Base-by-base conservation (phyloP, 1,140 invertebrate genomes). In the Drosophila ambigua region DNA sequence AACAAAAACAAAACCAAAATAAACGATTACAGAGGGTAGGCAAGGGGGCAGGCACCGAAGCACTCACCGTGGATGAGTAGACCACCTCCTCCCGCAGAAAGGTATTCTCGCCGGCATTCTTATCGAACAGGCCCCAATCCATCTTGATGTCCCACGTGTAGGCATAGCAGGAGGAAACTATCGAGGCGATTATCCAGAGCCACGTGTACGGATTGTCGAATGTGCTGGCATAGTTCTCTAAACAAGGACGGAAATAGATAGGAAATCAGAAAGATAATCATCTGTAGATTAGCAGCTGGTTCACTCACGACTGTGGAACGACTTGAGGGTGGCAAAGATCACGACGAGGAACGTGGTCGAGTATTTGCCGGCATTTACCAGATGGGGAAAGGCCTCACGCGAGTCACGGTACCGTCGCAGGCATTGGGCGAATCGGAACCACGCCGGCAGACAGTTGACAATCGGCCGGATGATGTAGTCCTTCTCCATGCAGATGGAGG, bases 101-200 rank as follows among this genome's bases (percentile, higher is more conserved):
- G 72, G 92, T 94, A 92, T 98, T 98, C 92, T 98, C 96, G 24
- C 96, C 95, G 11, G 97, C 95, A 59, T 95, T 95, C 63, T 94
- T 95, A 90, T 98, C 98, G 68, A 99, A 96, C n/a, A 99, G 93
- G 9, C 98, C 98, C 98, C 98, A 99, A 94, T 99, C 98, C 97
- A 99, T 98, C 92, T 97, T 98, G 5, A 99, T 95, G 91, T 99
- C 98, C 98, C 98, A 99, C 0, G 95, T 95, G 79, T 97, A 97
- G 0, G 97, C 96, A 91, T 98, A 98, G 49, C 95, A 94, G 0
- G 97, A 97, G 54, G 95, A 97, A 1, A 97, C 91, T 7, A 98
- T 91, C 26, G 95, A 95, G 6, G 95, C 93, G 1, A 94, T 92
- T 35, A 98, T 94, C 96, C 96, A 97, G 50, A 96, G 85, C 93